Conservation (phyloP, 2,113 vertebrate genomes). For the Eulemur macaco region DNA sequence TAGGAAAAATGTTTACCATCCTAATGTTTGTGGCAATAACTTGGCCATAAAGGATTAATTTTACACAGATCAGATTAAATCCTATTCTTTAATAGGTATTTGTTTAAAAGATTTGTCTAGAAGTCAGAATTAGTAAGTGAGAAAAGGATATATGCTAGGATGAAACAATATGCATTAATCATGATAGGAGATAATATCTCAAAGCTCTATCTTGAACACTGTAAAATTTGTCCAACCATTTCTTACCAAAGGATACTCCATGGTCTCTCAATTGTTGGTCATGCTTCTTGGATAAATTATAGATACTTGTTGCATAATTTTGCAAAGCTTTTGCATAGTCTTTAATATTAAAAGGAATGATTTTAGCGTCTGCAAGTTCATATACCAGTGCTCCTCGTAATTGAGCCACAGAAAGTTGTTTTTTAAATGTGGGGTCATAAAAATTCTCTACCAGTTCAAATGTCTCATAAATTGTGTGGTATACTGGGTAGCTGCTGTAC, state of each 20-base stretch:
- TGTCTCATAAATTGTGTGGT: constrained; percentile 96
- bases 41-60: background rate
- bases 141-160: background rate
- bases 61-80: background rate
- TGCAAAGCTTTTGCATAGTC: constrained; percentile 91
- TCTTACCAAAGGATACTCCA: constrained; percentile 93
- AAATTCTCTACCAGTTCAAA: constrained; percentile 94
- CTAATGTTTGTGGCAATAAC: background rate
- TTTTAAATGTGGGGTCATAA: constrained; percentile 93
- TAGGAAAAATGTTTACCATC: background rate
- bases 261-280: constrained; percentile 82
- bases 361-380: constrained; percentile 89
- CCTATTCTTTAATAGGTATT: background rate
- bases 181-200: background rate
- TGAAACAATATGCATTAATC: background rate
- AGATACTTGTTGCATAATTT: constrained; percentile 88
- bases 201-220: background rate
- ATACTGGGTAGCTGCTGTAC: constrained; percentile 95
- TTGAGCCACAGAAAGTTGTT: constrained; percentile 89
- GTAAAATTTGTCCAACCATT: background rate
- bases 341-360: constrained; percentile 91
- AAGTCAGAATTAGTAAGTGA: background rate
- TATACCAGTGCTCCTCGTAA: constrained; percentile 91
- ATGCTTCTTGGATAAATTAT: constrained; percentile 85
- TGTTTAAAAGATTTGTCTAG: background rate